Evolutionary conservation across 2,113 vertebrate genomes (phyloP).

Genomic region (Ictalurus furcatus): DNA sequence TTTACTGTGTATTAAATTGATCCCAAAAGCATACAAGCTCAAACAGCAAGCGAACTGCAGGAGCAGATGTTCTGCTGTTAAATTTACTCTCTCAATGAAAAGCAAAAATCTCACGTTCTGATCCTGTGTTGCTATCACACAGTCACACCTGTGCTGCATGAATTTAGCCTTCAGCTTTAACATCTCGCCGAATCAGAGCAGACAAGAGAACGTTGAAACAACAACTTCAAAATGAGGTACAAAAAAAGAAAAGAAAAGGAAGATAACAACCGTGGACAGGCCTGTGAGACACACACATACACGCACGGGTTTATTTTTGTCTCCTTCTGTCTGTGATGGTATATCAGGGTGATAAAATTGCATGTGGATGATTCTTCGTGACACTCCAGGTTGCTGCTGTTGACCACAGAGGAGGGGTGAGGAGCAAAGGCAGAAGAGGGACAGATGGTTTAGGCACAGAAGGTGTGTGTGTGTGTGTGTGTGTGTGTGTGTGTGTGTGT

Average conservation of each 20-base stretch:
- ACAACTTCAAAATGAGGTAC: neutral
- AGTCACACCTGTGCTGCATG: neutral
- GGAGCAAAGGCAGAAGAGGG: conserved; percentile 7
- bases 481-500: neutral
- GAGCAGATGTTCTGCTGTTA: conserved; percentile 9
- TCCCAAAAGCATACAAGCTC: neutral
- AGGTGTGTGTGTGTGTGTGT: conserved; percentile 9
- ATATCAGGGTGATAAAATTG: conserved; percentile 23
- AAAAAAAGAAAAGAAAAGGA: neutral
- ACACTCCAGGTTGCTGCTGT: neutral
- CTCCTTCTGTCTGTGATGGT: neutral
- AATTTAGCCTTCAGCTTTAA: conserved; percentile 8
- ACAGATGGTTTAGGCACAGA: conserved; percentile 58
- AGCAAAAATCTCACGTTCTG: neutral
- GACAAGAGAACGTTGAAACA: neutral
- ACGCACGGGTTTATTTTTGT: neutral
- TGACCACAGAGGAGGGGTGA: conserved; percentile 11
- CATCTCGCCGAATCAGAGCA: neutral
- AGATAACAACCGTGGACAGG: conserved; percentile 23
- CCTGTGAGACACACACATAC: neutral
- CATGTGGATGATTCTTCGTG: conserved; percentile 8
- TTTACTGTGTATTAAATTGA: neutral
- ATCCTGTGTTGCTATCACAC: neutral
- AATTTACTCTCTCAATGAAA: neutral
- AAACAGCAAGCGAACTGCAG: neutral